Base-by-base conservation (phyloP, 2,888 invertebrate genomes). In the Hydriomena furcata region DNA sequence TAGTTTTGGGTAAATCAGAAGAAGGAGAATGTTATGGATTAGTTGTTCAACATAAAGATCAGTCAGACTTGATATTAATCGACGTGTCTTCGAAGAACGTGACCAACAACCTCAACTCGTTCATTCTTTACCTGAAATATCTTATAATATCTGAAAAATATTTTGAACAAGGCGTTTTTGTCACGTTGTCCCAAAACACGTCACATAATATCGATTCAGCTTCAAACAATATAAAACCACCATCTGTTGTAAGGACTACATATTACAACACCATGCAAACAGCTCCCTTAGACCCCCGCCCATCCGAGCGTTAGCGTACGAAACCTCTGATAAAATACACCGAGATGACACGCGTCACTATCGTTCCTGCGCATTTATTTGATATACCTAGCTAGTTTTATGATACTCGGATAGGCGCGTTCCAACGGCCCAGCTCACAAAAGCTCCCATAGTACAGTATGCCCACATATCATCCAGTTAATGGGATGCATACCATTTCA, bases 21-120 rank as follows among this genome's bases (percentile, higher is more conserved):
- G 84, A 84, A 84, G 88, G 90, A 90, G 89, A 90, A 90, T 89
- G 88, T 90, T 89, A 90, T 90, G 90, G 87, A 90, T 90, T 90
- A 90, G 90, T 90, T 82, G 84, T 79, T 79, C 71, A 70, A 78
- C 76, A 83, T 72, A 76, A 70, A 79, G 73, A 61, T 62, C 63
- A 61, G 58, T 61, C 65, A 61, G 57, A 32, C 23, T 75, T 68
- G 73, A 69, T 61, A 71, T 70, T 56, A 62, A 71, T 56, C 48
- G 68, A 63, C 69, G 77, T 73, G 80, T 71, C 61, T 35, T 74
- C 74, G 72, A 75, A 73, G 76, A 79, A 79, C 75, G 73, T 73
- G 76, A 28, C n/a, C n/a, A n/a, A n/a, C n/a, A n/a, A n/a, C n/a
- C n/a, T n/a, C n/a, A n/a, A n/a, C n/a, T n/a, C n/a, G n/a, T n/a